A percentile compares a stretch with the other conserved stretches of the same genome.
Conservation (phyloP, 2,113 vertebrate species). For the Oncorhynchus masou region DNA sequence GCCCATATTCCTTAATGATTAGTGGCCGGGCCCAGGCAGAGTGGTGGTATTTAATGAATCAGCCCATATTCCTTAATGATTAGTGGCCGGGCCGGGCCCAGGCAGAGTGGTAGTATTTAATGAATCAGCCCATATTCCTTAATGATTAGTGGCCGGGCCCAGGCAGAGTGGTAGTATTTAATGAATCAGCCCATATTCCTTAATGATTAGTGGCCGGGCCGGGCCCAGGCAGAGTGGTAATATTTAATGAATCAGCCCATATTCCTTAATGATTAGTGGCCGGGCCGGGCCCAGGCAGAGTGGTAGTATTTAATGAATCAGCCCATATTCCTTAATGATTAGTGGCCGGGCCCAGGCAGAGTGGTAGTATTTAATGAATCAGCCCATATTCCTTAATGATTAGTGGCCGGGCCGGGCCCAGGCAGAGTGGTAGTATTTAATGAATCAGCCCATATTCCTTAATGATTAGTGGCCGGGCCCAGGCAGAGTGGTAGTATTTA, state of each 20-base stretch:
- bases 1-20: slow-evolving; percentile 75
- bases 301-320: slow-evolving; percentile 73
- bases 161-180: slow-evolving; percentile 72
- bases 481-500: slow-evolving; percentile 72
- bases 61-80: slow-evolving; percentile 73
- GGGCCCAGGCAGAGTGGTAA: slow-evolving; percentile 54
- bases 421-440: slow-evolving; percentile 74
- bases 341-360: slow-evolving; percentile 53
- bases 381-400: slow-evolving; percentile 73
- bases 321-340: slow-evolving; percentile 74
- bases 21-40: slow-evolving; percentile 54
- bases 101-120: slow-evolving; percentile 74
- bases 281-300: slow-evolving; percentile 50
- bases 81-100: slow-evolving; percentile 52
- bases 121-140: slow-evolving; percentile 65
- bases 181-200: slow-evolving; percentile 66
- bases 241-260: slow-evolving; percentile 73
- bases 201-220: slow-evolving; percentile 74
- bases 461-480: slow-evolving; percentile 70
- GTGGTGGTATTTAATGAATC: slow-evolving; percentile 74
- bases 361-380: slow-evolving; percentile 74
- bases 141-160: slow-evolving; percentile 70
- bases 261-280: slow-evolving; percentile 76
- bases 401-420: slow-evolving; percentile 51
- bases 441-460: slow-evolving; percentile 65